Base-by-base conservation (phyloP, 1,140 invertebrate genomes). In the Lepidurus packardi region DNA sequence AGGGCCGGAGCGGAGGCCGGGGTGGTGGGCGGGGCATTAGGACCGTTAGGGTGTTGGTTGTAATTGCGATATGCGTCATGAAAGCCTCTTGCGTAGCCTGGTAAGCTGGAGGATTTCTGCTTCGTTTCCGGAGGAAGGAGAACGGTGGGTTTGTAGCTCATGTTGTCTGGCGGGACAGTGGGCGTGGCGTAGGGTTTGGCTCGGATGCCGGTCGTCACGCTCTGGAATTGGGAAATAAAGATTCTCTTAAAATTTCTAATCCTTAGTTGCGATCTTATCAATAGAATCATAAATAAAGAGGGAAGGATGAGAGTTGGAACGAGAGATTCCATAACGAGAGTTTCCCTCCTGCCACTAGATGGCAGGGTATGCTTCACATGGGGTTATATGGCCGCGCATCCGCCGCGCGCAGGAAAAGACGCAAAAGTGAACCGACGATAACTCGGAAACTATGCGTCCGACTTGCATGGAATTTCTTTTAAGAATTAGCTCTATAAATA, bases 81-180 rank as follows among this genome's bases (percentile, higher is more conserved):
- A 74, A 78, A 78, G 1, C 78, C 78, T 2, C 78, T 73, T 8
- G 16, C 24, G 78, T 78, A 78, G 43, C 78, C 78, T 41, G 78
- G 78, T 74, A 78, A 44, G 43, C 78, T 78, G 73, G 73, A 73
- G 43, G 78, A 78, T 41, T 78, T 78, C 13, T 42, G 75, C 42
- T 77, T 77, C 4, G 75, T 65, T 65, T 65, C 53, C 16, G 53
- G 53, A 13, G 53, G 53, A 65, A 65, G 53, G 21, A 65, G 53
- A 65, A 65, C 53, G 16, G 53, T 7, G 16, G 53, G 53, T 65
- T 21, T 65, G 53, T 65, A 65, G 13, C 53, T 65, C 53, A 65
- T 65, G 16, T 13, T 16, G 8, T 65, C 53, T 6, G 53, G 53
- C 0, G 53, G 53, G 53, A 65, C 53, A 65, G 53, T 65, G 21